phyloP scores from a whole-genome alignment of 2,113 vertebrate species.

The Laticauda colubrina region DNA sequence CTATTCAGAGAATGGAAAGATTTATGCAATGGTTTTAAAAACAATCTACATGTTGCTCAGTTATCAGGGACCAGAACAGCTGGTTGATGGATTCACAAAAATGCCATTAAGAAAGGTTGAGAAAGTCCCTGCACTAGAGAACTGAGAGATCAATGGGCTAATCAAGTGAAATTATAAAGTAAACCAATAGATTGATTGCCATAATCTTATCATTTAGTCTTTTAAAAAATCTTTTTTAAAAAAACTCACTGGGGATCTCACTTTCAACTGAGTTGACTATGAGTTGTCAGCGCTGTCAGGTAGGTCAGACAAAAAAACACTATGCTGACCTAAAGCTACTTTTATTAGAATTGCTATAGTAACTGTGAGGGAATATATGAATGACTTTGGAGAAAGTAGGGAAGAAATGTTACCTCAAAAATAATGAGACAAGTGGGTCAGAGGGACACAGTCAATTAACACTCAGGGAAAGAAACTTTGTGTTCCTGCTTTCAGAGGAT shows the following conservation, averaged over 20 bases:
- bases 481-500: not conserved
- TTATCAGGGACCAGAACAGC: not conserved
- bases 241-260: not conserved
- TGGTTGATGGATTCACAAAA: not conserved
- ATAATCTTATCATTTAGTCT: not conserved
- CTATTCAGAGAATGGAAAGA: too few relatives aligned
- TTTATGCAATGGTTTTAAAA: not conserved
- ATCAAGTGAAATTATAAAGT: not conserved
- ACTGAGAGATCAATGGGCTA: not conserved
- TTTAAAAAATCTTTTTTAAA: not conserved
- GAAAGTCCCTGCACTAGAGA: not conserved
- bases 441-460: too few relatives aligned
- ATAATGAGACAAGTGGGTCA: too few relatives aligned
- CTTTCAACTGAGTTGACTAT: not conserved
- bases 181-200: not conserved
- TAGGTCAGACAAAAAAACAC: not conserved
- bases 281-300: not conserved
- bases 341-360: not conserved
- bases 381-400: too few relatives aligned
- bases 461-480: not conserved
- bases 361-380: not conserved
- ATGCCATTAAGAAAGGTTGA: not conserved
- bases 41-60: not conserved
- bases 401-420: too few relatives aligned
- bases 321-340: not conserved